phyloP scores from a whole-genome alignment of 2,888 invertebrate genomes.

The Protonemura montana region DNA sequence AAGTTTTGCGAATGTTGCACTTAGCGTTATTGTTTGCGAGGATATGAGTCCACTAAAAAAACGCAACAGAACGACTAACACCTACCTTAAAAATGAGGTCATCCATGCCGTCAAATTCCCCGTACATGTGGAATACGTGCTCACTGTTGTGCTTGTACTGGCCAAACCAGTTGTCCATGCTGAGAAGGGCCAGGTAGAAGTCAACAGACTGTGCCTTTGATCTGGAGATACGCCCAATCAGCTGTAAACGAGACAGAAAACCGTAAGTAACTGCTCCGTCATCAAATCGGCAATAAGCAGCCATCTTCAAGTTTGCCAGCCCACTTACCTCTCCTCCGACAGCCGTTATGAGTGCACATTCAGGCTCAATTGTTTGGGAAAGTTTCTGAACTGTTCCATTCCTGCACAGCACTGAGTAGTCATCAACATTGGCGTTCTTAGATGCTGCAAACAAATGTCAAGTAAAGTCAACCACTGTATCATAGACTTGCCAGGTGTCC shows the following conservation, averaged over 20 bases:
- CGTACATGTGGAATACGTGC: constrained; percentile 61
- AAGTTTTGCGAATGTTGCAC: too few relatives aligned
- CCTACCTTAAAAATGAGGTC: constrained; percentile 70
- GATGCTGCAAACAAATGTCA: background rate
- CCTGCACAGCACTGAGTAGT: constrained; percentile 30
- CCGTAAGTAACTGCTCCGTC: background rate
- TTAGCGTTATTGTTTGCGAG: too few relatives aligned
- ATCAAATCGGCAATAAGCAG: background rate
- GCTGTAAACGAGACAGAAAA: constrained; percentile 45
- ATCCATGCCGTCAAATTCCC: constrained; percentile 63
- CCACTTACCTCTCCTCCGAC: constrained; percentile 52
- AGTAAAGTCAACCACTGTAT: too few relatives aligned
- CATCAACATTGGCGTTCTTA: background rate
- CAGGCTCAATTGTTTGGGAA: background rate
- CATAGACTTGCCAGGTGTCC: too few relatives aligned
- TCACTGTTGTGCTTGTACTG: constrained; percentile 51
- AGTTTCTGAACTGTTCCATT: constrained; percentile 40
- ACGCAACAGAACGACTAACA: too few relatives aligned
- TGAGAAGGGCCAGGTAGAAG: constrained; percentile 58
- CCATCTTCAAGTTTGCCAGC: background rate
- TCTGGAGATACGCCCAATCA: constrained; percentile 53
- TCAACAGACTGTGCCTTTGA: constrained; percentile 51
- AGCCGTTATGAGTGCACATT: constrained; percentile 49
- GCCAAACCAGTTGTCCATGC: constrained; percentile 64
- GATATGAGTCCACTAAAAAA: too few relatives aligned